Percentiles rank a stretch among this genome's conserved stretches.
Conservation (phyloP, 1,140 invertebrate species). For the Leptinotarsa defecta region DNA sequence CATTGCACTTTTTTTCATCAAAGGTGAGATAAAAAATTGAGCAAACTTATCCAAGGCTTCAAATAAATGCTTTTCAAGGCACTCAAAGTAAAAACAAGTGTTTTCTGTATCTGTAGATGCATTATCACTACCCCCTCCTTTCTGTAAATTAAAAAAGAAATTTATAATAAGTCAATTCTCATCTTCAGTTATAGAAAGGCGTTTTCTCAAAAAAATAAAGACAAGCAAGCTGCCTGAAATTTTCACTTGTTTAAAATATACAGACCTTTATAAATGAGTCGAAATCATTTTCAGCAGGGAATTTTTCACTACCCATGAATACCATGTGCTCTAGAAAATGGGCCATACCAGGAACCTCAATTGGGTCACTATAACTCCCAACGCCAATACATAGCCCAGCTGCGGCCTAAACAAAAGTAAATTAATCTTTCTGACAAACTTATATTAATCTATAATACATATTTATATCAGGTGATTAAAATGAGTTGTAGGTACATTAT, state of each 20-base stretch:
- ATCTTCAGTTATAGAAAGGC: too few species aligned
- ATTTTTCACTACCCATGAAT: constrained; percentile 90
- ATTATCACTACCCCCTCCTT: constrained; percentile 81
- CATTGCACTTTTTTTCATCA: constrained; percentile 86
- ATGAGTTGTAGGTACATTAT: too few species aligned
- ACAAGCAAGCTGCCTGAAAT: too few species aligned
- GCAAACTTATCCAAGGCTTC: constrained; percentile 84
- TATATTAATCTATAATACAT: too few species aligned
- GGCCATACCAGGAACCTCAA: constrained; percentile 82
- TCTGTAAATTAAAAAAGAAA: constrained; percentile 52
- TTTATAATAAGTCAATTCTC: not conserved
- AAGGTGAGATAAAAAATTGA: constrained; percentile 86
- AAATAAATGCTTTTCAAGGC: constrained; percentile 75
- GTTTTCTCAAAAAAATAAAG: too few species aligned
- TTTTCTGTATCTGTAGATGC: constrained; percentile 83
- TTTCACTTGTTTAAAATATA: not conserved
- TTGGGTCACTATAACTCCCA: constrained; percentile 74
- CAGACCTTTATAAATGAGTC: constrained; percentile 70
- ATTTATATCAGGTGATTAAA: too few species aligned
- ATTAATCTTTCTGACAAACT: too few species aligned
- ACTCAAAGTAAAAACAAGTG: constrained; percentile 88
- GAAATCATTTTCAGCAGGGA: constrained; percentile 84
- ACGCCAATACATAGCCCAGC: constrained; percentile 73
- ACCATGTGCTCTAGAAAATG: constrained; percentile 97
- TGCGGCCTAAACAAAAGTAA: constrained; percentile 62